Percentiles rank a stretch among this genome's conserved stretches.
phyloP scores from a whole-genome alignment of 2,797 vertebrate genomes.

The Danio choprae region DNA sequence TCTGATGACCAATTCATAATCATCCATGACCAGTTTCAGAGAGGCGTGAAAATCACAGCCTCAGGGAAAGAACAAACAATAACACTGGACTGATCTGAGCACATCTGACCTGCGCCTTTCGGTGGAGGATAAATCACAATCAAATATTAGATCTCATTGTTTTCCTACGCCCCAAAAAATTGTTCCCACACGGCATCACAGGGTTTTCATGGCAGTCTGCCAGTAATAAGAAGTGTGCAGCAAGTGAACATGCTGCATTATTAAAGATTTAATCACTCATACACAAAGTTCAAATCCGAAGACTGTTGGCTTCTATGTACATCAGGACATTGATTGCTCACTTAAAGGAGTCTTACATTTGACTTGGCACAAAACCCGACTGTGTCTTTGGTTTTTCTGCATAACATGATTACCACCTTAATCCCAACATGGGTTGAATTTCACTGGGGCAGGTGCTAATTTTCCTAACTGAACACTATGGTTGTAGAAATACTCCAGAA shows the following conservation, averaged over 20 bases:
- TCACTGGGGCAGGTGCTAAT: slow-evolving; percentile 45
- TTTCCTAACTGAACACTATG: slow-evolving; percentile 19
- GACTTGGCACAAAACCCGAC: not conserved
- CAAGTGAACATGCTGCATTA: not conserved
- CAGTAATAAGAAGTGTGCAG: slow-evolving; percentile 43
- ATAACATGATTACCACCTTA: slow-evolving; percentile 38
- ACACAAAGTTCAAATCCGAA: slow-evolving; percentile 18
- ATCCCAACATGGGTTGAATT: slow-evolving; percentile 48
- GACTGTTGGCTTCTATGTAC: not conserved
- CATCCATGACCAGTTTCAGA: slow-evolving; percentile 1
- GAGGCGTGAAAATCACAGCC: not conserved
- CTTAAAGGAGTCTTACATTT: slow-evolving; percentile 5
- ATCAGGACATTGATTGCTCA: not conserved
- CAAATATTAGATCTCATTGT: slow-evolving; percentile 27
- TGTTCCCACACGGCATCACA: slow-evolving; percentile 40
- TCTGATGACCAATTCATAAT: slow-evolving; percentile 7
- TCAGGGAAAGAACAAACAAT: not conserved
- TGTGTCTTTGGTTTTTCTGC: slow-evolving; percentile 12
- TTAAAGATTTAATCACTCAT: slow-evolving; percentile 16
- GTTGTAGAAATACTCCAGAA: slow-evolving; percentile 43
- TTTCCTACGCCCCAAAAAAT: slow-evolving; percentile 31
- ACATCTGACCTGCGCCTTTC: not conserved
- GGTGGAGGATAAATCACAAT: slow-evolving; percentile 36
- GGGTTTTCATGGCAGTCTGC: slow-evolving; percentile 46
- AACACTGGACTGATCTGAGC: not conserved